These are phyloP conservation scores for Phyllostomus hastatus DNA, from an alignment of 2,113 vertebrate species.

Conservation along the genomic window DNA sequence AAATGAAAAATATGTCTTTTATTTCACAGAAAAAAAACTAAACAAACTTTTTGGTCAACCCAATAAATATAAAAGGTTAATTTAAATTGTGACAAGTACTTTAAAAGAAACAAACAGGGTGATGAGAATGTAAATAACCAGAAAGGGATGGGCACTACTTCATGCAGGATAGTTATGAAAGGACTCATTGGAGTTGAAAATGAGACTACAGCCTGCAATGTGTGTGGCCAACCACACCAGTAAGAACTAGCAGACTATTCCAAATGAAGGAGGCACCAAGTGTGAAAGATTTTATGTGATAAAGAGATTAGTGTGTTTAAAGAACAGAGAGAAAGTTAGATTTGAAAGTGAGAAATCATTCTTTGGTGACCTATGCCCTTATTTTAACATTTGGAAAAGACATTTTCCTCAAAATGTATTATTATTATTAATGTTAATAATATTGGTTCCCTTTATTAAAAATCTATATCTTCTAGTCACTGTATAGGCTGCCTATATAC, in stretches of 20 bases:
- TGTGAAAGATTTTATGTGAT: neutral
- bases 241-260: neutral
- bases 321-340: neutral
- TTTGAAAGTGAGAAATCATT: neutral
- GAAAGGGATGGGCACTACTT: fast-evolving
- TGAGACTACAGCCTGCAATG: neutral
- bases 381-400: neutral
- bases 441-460: neutral
- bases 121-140: neutral
- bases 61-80: neutral
- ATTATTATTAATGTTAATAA: neutral
- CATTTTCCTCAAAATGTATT: neutral
- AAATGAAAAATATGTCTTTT: too few relatives aligned
- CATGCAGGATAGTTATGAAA: neutral
- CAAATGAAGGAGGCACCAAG: neutral
- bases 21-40: too few relatives aligned
- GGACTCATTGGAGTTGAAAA: neutral
- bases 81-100: neutral
- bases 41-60: too few relatives aligned
- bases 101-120: neutral
- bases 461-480: neutral
- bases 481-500: neutral
- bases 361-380: neutral
- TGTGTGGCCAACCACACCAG: fast-evolving
- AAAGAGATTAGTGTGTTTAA: neutral